Conservation (phyloP, 2,797 vertebrate species). For the Nasua narica region DNA sequence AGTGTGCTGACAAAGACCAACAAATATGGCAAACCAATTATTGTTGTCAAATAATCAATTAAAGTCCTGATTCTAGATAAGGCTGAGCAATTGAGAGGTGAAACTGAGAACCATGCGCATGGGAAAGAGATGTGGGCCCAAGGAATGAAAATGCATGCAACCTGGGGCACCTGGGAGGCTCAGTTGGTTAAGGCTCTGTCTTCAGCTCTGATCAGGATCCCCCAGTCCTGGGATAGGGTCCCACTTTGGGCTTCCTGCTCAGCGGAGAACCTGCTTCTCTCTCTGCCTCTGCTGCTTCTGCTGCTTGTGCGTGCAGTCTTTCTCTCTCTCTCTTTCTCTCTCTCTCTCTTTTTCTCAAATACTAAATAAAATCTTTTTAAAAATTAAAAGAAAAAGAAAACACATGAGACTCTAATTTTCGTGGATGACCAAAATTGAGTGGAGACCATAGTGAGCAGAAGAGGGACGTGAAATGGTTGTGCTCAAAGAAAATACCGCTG, state of each 20-base stretch:
- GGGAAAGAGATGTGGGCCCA: background rate
- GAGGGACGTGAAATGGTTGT: background rate
- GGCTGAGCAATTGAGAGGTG: background rate
- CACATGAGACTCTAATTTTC: background rate
- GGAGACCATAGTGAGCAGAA: background rate
- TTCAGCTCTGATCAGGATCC: background rate
- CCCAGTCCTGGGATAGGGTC: background rate
- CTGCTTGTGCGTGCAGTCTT: too few species aligned
- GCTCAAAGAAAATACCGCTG: background rate
- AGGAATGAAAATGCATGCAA: background rate
- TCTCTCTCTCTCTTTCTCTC: too few species aligned
- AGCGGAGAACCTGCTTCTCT: background rate
- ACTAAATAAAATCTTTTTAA: background rate
- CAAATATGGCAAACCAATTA: background rate
- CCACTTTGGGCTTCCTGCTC: background rate
- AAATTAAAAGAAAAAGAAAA: background rate
- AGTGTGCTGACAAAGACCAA: background rate
- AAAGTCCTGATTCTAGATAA: background rate
- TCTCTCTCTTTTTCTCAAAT: too few species aligned
- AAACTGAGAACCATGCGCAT: background rate
- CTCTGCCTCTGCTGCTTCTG: background rate
- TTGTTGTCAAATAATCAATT: background rate
- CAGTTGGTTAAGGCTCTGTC: background rate
- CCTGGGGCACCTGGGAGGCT: background rate
- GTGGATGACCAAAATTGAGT: background rate